Conservation (phyloP, 2,797 vertebrate species). For the Chloroceryle inda region DNA sequence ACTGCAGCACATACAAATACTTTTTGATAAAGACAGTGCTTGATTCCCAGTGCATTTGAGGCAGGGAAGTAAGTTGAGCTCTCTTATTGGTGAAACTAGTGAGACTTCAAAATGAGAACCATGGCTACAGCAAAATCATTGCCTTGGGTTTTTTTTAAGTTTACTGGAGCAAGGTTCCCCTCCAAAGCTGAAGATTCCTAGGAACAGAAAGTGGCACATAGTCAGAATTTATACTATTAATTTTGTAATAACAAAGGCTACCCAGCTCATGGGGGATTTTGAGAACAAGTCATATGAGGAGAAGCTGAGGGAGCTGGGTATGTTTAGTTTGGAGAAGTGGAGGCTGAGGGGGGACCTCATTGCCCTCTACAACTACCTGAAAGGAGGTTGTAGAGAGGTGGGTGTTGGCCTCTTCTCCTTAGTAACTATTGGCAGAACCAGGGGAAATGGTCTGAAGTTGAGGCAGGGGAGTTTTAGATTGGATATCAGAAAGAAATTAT, state of each 20-base stretch:
- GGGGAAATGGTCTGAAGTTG: no score
- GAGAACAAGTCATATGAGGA: no score
- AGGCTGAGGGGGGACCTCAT: no score
- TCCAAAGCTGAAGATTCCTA: neutral
- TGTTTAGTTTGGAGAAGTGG: no score
- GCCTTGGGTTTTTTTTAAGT: neutral
- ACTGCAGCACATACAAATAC: neutral
- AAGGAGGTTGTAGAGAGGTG: no score
- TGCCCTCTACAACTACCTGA: no score
- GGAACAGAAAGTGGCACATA: neutral
- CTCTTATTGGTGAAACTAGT: neutral
- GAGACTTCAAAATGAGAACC: neutral
- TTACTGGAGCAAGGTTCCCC: neutral
- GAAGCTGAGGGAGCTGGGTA: no score
- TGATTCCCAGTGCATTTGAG: neutral
- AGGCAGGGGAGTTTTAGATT: no score
- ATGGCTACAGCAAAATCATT: neutral
- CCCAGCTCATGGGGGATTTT: no score
- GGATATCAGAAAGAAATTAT: no score
- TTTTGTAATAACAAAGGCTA: constrained; percentile 25
- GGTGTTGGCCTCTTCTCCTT: no score
- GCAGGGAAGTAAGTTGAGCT: neutral
- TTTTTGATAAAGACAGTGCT: neutral
- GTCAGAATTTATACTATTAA: neutral
- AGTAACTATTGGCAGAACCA: no score